These are phyloP conservation scores for Porites lutea DNA, from an alignment of 64 coral and sea anemone genomes.

Conservation along the genomic window DNA sequence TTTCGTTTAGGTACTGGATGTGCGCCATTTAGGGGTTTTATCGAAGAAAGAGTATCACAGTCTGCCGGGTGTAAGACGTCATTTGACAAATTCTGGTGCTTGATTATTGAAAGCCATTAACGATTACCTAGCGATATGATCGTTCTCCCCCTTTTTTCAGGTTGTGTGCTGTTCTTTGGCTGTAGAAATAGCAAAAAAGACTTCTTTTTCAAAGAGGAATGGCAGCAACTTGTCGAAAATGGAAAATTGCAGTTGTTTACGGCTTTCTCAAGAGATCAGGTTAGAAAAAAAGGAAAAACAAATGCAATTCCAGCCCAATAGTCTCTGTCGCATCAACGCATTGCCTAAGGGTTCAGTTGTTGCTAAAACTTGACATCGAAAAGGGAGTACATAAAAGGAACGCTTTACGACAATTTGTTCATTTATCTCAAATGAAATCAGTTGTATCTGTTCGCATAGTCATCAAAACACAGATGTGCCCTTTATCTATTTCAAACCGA, in stretches of 20 bases:
- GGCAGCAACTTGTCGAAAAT: conserved; percentile 52
- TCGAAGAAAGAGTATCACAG: conserved; percentile 86
- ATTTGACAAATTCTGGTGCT: not conserved
- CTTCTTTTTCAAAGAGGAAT: conserved; percentile 91
- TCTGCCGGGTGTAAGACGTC: conserved; percentile 45
- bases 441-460: too few species aligned
- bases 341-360: not conserved
- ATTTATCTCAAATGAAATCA: too few species aligned
- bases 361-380: too few species aligned
- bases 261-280: conserved; percentile 98
- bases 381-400: too few species aligned
- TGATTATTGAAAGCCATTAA: not conserved
- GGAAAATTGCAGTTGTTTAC: conserved; percentile 72
- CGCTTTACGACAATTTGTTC: too few species aligned
- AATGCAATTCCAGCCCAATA: not conserved
- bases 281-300: conserved; percentile 5
- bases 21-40: conserved; percentile 97
- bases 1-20: conserved; percentile 85
- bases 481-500: too few species aligned
- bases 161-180: conserved; percentile 93
- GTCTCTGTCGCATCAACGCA: not conserved
- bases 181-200: conserved; percentile 85
- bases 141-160: not conserved
- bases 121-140: not conserved
- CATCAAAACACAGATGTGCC: too few species aligned